A percentile compares a stretch with the other conserved stretches of the same genome.
phyloP scores from a whole-genome alignment of 2,797 vertebrate genomes.

The Rhyacichthys aspro region DNA sequence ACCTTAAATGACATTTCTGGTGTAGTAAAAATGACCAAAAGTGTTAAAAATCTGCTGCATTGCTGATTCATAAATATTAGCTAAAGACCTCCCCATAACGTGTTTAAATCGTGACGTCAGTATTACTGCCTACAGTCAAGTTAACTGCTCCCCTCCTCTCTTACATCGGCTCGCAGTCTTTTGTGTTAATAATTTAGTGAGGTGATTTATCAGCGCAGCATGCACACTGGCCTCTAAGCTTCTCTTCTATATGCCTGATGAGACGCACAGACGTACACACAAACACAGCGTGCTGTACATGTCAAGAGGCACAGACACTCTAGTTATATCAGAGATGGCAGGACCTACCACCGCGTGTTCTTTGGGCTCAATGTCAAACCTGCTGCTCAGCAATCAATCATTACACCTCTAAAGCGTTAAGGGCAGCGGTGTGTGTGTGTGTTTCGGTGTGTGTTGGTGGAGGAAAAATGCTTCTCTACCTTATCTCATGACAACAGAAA shows the following conservation, averaged over 20 bases:
- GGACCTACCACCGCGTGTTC: slow-evolving; percentile 70
- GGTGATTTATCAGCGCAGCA: slow-evolving; percentile 73
- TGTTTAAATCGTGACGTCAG: slow-evolving; percentile 34
- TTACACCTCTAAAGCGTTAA: slow-evolving; percentile 66
- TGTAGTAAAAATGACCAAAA: background rate
- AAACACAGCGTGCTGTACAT: slow-evolving; percentile 29
- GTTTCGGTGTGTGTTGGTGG: slow-evolving; percentile 38
- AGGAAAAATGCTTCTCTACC: slow-evolving; percentile 65
- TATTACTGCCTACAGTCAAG: slow-evolving; percentile 34
- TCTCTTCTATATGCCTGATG: slow-evolving; percentile 61
- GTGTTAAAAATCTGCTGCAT: slow-evolving; percentile 7
- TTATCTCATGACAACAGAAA: slow-evolving; percentile 82
- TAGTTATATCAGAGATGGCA: slow-evolving; percentile 66
- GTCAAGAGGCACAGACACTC: slow-evolving; percentile 56
- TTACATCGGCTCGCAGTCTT: slow-evolving; percentile 44
- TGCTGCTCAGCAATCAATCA: slow-evolving; percentile 79
- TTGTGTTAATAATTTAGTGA: slow-evolving; percentile 77
- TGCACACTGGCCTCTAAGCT: slow-evolving; percentile 68
- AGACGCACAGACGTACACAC: slow-evolving; percentile 32
- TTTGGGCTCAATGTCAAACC: slow-evolving; percentile 79
- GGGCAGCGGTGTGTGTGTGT: slow-evolving; percentile 40
- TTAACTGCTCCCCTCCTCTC: slow-evolving; percentile 26
- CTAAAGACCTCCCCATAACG: background rate
- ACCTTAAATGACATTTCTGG: background rate
- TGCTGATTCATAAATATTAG: slow-evolving; percentile 13